Evolutionary conservation across 1,140 invertebrate species (phyloP), one percentile per base, ranked within the genome.

Genomic region (Philotrypesis tridentata): DNA sequence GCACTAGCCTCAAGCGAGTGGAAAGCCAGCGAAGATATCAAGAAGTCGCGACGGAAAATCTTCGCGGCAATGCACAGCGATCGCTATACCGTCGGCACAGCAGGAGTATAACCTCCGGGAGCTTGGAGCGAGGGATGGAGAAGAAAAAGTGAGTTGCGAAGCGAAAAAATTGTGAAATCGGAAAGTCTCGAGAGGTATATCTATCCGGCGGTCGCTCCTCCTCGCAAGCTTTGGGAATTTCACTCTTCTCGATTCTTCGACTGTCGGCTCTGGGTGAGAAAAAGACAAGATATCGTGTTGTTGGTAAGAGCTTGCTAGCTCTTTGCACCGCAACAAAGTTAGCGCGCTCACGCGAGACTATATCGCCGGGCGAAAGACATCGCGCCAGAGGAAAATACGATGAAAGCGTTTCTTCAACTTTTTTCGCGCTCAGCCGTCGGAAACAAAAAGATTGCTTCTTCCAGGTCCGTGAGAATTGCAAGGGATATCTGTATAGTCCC

Each of bases 381-480:
- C 80, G 48, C 12, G 55, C 12, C 23, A 31, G 75, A 68, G 68
- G n/a, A 33, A 21, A 14, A 12, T 27, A 67, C 33, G 72, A 70
- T 23, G 74, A 77, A 82, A 82, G 40, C 67, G 29, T 82, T 82
- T 82, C 63, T 77, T 43, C 65, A 25, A 77, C 40, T 77, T 82
- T 55, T 55, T 55, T 77, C 63, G 37, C 63, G 43, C 48, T 5
- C 71, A 55, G 68, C 61, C 48, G 60, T 23, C 27, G 79, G 73
- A 76, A 76, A 71, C 29, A 43, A 70, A 75, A 76, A 70, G 72
- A 76, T 80, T 80, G 71, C 72, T 68, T 70, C 31, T 70, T 67
- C 71, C 61, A 80, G 31, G 55, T 63, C 55, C 17, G 43, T 29
- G 21, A n/a, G 48, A 55, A 55, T 55, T 7, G 48, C 48, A 7